These are phyloP conservation scores for Remorina albescens DNA, from an alignment of 2,797 vertebrate genomes.

Conservation along the genomic window DNA sequence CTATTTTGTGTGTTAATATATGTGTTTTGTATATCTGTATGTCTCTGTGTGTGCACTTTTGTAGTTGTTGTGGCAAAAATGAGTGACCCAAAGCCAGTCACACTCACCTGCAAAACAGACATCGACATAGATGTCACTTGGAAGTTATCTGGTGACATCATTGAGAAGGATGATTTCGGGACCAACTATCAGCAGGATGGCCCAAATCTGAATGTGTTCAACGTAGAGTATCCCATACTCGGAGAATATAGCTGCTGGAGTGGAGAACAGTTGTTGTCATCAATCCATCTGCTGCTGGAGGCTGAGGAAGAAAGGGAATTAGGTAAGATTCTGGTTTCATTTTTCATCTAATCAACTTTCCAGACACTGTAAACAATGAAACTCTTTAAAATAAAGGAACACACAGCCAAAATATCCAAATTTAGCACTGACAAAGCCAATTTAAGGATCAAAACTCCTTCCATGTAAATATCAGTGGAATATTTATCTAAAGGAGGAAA, in stretches of 20 bases:
- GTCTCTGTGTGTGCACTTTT: slow-evolving; percentile 5
- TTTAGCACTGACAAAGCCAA: background rate
- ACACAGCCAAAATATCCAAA: background rate
- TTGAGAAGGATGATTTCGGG: background rate
- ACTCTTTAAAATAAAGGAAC: slow-evolving; percentile 6
- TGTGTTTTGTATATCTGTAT: background rate
- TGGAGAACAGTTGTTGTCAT: slow-evolving; percentile 44
- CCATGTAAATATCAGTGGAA: background rate
- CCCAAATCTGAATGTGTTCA: slow-evolving; percentile 22
- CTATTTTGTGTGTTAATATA: background rate
- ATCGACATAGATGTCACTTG: slow-evolving; percentile 41
- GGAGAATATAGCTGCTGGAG: slow-evolving; percentile 83
- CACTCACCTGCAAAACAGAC: slow-evolving; percentile 57
- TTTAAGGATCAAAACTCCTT: background rate
- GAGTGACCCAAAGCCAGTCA: background rate
- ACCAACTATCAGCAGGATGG: background rate
- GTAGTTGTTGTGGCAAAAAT: slow-evolving; percentile 56
- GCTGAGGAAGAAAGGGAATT: slow-evolving; percentile 12
- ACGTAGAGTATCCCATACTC: background rate
- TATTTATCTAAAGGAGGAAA: background rate
- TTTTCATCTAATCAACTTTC: background rate
- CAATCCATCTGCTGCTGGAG: slow-evolving; percentile 69
- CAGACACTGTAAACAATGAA: background rate
- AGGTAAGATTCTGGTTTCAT: slow-evolving; percentile 55
- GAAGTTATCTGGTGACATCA: slow-evolving; percentile 9